Percentiles rank a stretch among this genome's conserved stretches.
Conservation (phyloP, 1,140 invertebrate species). For the Saxidomus purpurata region DNA sequence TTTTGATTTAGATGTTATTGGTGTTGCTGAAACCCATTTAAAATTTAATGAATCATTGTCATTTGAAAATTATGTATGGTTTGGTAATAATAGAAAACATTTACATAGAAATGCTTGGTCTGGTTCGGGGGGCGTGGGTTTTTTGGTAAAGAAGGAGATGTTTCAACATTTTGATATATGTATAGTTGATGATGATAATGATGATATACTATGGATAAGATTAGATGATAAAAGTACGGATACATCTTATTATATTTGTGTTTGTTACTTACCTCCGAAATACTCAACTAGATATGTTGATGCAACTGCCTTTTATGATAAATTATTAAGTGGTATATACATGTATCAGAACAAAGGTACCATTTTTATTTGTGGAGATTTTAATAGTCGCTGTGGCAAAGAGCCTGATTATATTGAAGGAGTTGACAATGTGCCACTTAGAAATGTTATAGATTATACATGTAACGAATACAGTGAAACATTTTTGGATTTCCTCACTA, state of each 20-base stretch:
- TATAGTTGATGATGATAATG: neutral
- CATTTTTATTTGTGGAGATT: constrained; percentile 33
- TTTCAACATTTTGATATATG: neutral
- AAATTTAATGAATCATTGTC: constrained; percentile 6
- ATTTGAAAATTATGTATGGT: constrained; percentile 30
- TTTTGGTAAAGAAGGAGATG: neutral
- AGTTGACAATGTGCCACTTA: constrained; percentile 18
- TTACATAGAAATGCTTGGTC: neutral
- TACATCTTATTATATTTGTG: neutral
- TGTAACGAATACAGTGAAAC: neutral
- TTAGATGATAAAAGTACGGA: neutral
- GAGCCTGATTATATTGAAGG: constrained; percentile 39
- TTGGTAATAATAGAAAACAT: neutral
- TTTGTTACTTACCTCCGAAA: constrained; percentile 6
- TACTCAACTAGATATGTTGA: neutral
- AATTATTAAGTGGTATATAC: neutral
- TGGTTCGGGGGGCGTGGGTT: neutral
- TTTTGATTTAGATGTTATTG: constrained; percentile 46
- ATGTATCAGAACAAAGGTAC: neutral
- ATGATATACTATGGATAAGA: neutral
- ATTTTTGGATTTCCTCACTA: neutral
- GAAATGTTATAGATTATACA: constrained; percentile 47
- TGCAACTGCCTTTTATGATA: neutral
- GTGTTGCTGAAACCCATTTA: constrained; percentile 63
- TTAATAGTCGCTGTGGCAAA: constrained; percentile 39